Evolutionary conservation across 2,113 vertebrate species (phyloP).

Genomic region (Trogon surrucura): DNA sequence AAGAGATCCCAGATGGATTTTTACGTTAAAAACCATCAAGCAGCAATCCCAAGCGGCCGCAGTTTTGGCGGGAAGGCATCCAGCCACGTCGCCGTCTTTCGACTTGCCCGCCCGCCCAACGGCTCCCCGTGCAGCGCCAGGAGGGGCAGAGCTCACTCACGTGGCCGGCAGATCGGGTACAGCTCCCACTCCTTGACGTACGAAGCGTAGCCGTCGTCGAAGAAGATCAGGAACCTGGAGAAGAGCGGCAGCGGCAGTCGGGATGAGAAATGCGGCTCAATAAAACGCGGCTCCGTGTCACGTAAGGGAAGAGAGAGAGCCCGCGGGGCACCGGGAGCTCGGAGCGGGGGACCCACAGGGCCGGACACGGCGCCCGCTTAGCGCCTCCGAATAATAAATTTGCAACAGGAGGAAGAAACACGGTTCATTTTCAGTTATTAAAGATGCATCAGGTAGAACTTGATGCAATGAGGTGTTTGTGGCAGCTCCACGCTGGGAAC

Average conservation of each 20-base stretch:
- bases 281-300: fast-evolving
- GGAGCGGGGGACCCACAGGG: not conserved
- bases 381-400: not conserved
- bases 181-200: constrained; percentile 94
- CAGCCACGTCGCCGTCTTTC: not conserved
- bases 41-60: fast-evolving
- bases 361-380: not conserved
- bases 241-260: fast-evolving
- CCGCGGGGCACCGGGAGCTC: fast-evolving
- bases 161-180: constrained; percentile 89
- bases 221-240: constrained; percentile 95
- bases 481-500: not conserved
- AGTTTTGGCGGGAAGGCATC: not conserved
- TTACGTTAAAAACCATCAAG: fast-evolving
- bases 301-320: no score
- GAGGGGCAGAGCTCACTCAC: constrained; percentile 76
- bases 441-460: fast-evolving
- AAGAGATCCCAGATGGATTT: not conserved
- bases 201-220: constrained; percentile 95
- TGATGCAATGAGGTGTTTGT: not conserved
- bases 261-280: fast-evolving
- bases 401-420: fast-evolving
- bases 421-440: not conserved
- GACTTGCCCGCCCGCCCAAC: not conserved
- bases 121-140: fast-evolving